Evolutionary conservation across 1,140 invertebrate genomes (phyloP), one percentile per base, ranked within the genome.

Genomic region (Euwallacea fornicatus): DNA sequence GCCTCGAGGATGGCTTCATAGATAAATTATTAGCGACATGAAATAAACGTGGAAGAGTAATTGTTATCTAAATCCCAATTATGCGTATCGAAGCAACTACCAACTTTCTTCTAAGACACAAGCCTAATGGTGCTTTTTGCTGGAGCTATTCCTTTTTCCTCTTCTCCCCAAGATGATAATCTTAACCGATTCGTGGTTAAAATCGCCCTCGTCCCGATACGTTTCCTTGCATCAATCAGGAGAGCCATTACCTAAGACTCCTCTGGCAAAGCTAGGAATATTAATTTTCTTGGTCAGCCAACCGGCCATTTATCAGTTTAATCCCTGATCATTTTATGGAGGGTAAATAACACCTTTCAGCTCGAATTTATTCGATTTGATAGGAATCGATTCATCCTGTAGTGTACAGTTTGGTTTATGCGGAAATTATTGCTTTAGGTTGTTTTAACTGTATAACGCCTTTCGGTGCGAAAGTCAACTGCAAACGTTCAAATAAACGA

Each of bases 211-310:
- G 16, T n/a, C n/a, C 54, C 54, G 54, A 56, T 56, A 15, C 13
- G 54, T 56, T 56, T 56, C 54, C 54, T 56, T 56, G 54, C 54
- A 56, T 56, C 54, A 56, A 56, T 56, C 54, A 56, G 54, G 54
- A 13, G 11, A 15, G 54, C 15, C 54, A 56, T 56, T 56, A 56
- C 13, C 1, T 15, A 21, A 56, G n/a, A 15, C 16, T 56, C 54
- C 54, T 56, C 54, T 21, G 54, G 54, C 54, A 56, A n/a, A 21
- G 54, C 54, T 56, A 56, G n/a, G 54, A 56, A 56, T 56, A 56
- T 56, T 56, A 56, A 56, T 56, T 56, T 56, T 56, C 54, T 56
- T 56, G 54, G 54, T 56, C 54, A 56, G 15, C 54, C 54, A 21
- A 15, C n/a, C 8, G 54, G 54, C 54, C 54, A 16, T 56, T 56